Percentiles rank a stretch among this genome's conserved stretches.
phyloP scores from a whole-genome alignment of 1,140 invertebrate genomes.

The Calliopsis andreniformis region DNA sequence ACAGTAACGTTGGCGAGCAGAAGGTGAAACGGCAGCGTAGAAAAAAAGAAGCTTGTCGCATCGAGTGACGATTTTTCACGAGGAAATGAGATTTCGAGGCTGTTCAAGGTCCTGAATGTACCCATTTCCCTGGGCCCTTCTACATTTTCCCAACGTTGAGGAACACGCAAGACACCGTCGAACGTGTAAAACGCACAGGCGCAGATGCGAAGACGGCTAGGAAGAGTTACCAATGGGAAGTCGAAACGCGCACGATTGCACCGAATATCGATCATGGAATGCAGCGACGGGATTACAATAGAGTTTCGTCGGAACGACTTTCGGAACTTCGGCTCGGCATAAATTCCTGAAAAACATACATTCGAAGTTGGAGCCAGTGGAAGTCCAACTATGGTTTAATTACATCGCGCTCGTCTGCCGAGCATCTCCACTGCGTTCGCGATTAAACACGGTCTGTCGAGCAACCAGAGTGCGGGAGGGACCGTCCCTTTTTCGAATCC shows the following conservation, averaged over 20 bases:
- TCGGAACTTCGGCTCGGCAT: neutral
- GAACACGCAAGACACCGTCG: too few species aligned
- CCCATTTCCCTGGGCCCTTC: slow-evolving; percentile 15
- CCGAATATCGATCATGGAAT: slow-evolving; percentile 20
- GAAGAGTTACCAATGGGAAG: neutral
- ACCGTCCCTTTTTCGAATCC: slow-evolving; percentile 6
- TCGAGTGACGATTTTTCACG: slow-evolving; percentile 16
- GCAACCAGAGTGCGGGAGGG: neutral
- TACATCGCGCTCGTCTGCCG: too few species aligned
- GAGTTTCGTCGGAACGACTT: neutral
- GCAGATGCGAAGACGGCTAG: neutral
- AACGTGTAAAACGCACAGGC: neutral
- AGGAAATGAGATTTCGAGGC: slow-evolving; percentile 33
- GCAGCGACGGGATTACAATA: neutral
- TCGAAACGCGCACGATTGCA: slow-evolving; percentile 25
- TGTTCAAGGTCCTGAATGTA: neutral
- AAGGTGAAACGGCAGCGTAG: neutral
- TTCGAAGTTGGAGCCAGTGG: neutral
- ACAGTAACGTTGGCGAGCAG: too few species aligned
- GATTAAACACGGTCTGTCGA: slow-evolving; percentile 40
- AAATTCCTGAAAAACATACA: slow-evolving; percentile 3
- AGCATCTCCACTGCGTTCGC: neutral
- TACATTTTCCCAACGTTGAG: slow-evolving; percentile 1
- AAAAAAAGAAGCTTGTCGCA: neutral
- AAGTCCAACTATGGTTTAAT: slow-evolving; percentile 2